Conservation (phyloP, 2,113 vertebrate genomes). For the Pogonocichla stellata region DNA sequence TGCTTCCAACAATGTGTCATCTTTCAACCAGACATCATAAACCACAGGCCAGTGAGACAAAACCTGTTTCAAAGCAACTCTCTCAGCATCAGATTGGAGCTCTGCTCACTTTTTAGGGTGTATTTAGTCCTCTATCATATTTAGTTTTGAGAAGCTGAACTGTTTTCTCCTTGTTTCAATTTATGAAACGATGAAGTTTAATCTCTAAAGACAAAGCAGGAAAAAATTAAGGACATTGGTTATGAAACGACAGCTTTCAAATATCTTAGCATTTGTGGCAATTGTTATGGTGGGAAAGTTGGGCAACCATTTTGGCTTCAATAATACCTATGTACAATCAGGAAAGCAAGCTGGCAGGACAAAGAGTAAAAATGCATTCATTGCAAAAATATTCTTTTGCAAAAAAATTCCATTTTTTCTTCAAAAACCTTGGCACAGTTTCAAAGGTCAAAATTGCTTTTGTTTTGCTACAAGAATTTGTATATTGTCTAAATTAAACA, state of each 20-base stretch:
- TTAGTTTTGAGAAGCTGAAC: not conserved
- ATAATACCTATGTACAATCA: rapidly evolving
- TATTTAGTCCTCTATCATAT: not conserved
- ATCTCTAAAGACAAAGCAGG: not conserved
- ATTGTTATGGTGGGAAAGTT: not conserved
- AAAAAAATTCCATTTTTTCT: not conserved
- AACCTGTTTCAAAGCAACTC: not conserved
- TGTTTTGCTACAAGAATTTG: not conserved
- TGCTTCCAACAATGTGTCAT: not conserved
- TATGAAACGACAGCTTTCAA: not conserved
- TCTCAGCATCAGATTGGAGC: not conserved
- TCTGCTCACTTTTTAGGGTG: not conserved
- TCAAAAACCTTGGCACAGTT: not conserved
- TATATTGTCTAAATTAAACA: not conserved
- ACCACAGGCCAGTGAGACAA: not conserved
- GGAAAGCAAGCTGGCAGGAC: not conserved
- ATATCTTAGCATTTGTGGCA: not conserved
- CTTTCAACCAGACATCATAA: not conserved
- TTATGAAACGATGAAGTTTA: not conserved
- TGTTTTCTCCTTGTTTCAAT: not conserved
- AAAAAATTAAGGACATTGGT: not conserved
- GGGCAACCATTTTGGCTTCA: not conserved
- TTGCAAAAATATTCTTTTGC: not conserved
- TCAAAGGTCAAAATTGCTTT: not conserved
- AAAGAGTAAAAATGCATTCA: not conserved